phyloP scores from a whole-genome alignment of 2,113 vertebrate species.

The Melierax canorus region DNA sequence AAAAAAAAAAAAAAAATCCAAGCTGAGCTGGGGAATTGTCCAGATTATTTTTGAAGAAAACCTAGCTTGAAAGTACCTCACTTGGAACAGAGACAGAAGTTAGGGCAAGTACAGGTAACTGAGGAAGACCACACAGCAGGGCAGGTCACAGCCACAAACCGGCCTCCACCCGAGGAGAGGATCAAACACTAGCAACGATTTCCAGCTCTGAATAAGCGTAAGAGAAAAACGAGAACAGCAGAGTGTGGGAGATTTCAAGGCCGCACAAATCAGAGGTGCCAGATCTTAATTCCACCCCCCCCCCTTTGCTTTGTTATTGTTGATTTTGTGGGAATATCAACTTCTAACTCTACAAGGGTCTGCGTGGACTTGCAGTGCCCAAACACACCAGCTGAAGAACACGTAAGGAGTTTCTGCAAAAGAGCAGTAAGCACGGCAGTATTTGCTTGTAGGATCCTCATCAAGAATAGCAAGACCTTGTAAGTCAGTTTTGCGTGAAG shows the following conservation, averaged over 20 bases:
- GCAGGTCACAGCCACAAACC: not conserved
- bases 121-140: not conserved
- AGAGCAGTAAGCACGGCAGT: not conserved
- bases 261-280: not conserved
- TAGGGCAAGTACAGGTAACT: not conserved
- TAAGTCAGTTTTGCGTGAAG: not conserved
- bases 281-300: not conserved
- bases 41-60: not conserved
- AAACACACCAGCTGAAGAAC: not conserved
- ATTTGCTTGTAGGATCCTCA: not conserved
- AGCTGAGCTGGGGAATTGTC: not conserved
- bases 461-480: not conserved
- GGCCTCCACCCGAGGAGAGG: not conserved
- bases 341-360: not conserved
- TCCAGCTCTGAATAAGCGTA: not conserved
- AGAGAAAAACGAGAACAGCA: not conserved
- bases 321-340: not conserved
- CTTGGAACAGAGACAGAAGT: accelerated
- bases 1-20: not conserved
- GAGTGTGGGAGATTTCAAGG: not conserved
- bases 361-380: not conserved
- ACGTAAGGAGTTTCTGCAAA: not conserved
- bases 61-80: not conserved
- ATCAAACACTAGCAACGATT: not conserved
- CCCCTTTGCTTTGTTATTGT: not conserved